Conservation (phyloP, 1,140 invertebrate genomes). For the Drosophila quadrilineata region DNA sequence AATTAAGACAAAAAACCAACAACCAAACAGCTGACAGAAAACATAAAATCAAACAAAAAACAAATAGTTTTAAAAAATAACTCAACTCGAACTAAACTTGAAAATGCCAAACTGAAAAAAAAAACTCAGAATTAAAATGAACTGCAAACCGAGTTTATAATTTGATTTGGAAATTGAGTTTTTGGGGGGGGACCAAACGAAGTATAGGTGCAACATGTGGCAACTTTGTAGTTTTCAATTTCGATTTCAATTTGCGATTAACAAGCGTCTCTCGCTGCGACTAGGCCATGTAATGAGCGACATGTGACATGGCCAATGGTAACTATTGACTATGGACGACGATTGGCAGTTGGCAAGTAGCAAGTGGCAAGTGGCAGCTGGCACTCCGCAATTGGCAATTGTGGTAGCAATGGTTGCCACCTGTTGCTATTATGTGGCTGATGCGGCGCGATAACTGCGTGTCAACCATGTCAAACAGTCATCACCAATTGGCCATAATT, state of each 20-base stretch:
- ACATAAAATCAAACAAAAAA: too few species aligned
- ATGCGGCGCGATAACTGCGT: background rate
- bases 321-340: constrained; percentile 10
- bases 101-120: constrained; percentile 55
- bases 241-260: constrained; percentile 64
- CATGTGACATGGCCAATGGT: constrained; percentile 40
- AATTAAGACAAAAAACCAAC: constrained; percentile 73
- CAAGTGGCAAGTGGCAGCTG: constrained; percentile 17
- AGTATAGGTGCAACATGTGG: background rate
- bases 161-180: constrained; percentile 59
- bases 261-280: constrained; percentile 19
- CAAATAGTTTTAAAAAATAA: too few species aligned
- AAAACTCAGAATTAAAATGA: constrained; percentile 67
- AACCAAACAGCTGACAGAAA: constrained; percentile 7
- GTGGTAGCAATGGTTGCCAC: constrained; percentile 11
- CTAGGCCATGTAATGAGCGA: constrained; percentile 39
- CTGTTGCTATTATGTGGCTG: constrained; percentile 18
- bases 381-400: background rate
- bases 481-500: constrained; percentile 32
- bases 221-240: background rate
- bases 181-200: background rate
- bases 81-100: constrained; percentile 47
- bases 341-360: background rate
- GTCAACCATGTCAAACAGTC: constrained; percentile 34
- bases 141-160: constrained; percentile 50